Evolutionary conservation across 2,888 invertebrate genomes (phyloP).

Genomic region (Orgyia antiqua): DNA sequence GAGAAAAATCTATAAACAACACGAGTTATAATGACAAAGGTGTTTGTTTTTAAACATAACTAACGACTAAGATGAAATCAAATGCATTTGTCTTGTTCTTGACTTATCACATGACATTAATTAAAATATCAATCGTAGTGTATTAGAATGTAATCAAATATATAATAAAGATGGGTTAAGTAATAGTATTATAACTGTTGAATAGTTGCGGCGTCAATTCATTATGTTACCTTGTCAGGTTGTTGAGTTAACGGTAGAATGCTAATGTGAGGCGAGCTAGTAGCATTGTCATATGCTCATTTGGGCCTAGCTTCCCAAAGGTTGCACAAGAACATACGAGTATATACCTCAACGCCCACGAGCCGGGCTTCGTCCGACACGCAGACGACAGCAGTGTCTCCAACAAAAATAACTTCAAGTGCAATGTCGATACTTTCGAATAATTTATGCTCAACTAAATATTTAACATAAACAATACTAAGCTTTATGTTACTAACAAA

Average conservation of each 20-base stretch:
- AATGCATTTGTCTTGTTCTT: too few relatives aligned
- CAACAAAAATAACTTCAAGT: constrained; percentile 46
- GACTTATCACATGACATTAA: too few relatives aligned
- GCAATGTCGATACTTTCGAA: constrained; percentile 55
- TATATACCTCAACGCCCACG: constrained; percentile 51
- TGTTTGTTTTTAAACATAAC: too few relatives aligned
- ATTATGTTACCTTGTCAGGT: constrained; percentile 50
- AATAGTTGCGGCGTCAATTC: constrained; percentile 27
- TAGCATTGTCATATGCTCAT: constrained; percentile 47
- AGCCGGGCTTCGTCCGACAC: constrained; percentile 9
- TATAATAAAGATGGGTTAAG: not conserved
- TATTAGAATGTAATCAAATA: not conserved
- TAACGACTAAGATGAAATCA: too few relatives aligned
- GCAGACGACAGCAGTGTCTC: constrained; percentile 25
- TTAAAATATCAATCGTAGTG: not conserved
- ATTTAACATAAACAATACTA: too few relatives aligned
- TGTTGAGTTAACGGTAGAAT: constrained; percentile 69
- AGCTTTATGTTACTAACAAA: too few relatives aligned
- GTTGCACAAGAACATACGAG: constrained; percentile 67
- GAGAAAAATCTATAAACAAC: too few relatives aligned
- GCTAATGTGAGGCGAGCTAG: constrained; percentile 58
- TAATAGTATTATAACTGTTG: constrained; percentile 10
- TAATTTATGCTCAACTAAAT: constrained; percentile 14
- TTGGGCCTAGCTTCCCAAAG: constrained; percentile 48
- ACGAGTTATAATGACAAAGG: too few relatives aligned